Evolutionary conservation across 2,113 vertebrate genomes (phyloP).

Genomic region (Chelonoidis abingdonii): DNA sequence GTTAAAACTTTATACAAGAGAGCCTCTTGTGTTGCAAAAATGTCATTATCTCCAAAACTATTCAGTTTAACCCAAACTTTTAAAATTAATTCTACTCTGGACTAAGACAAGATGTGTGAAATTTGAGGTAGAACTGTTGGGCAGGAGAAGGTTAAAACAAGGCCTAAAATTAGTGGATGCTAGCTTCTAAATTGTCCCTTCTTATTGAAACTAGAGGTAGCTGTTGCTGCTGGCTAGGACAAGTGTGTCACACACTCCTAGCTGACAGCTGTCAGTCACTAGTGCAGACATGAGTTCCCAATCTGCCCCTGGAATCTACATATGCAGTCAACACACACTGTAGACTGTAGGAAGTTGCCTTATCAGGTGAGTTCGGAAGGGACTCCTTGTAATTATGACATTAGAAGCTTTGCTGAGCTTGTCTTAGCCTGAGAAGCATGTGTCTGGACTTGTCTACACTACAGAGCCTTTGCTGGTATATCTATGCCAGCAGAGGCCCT

Average conservation of each 20-base stretch:
- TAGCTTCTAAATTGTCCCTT: neutral
- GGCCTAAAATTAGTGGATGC: neutral
- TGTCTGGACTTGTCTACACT: no score
- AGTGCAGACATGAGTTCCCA: neutral
- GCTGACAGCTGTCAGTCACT: neutral
- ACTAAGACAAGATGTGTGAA: neutral
- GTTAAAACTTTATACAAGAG: accelerated
- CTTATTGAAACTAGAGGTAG: neutral
- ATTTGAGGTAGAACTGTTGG: neutral
- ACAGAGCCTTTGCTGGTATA: neutral
- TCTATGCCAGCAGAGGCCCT: neutral
- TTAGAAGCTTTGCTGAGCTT: neutral
- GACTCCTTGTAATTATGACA: neutral
- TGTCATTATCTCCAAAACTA: neutral
- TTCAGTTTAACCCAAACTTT: accelerated
- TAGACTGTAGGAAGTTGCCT: neutral
- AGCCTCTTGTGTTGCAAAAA: neutral
- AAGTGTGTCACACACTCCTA: neutral
- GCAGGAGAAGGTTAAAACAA: neutral
- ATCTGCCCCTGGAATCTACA: neutral
- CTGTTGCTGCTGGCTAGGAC: neutral
- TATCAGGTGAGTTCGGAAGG: neutral
- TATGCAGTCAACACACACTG: accelerated
- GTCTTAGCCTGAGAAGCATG: neutral
- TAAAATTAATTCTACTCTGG: neutral